Base-by-base conservation (phyloP, 1,140 invertebrate genomes). In the Heliconius eleuchia region DNA sequence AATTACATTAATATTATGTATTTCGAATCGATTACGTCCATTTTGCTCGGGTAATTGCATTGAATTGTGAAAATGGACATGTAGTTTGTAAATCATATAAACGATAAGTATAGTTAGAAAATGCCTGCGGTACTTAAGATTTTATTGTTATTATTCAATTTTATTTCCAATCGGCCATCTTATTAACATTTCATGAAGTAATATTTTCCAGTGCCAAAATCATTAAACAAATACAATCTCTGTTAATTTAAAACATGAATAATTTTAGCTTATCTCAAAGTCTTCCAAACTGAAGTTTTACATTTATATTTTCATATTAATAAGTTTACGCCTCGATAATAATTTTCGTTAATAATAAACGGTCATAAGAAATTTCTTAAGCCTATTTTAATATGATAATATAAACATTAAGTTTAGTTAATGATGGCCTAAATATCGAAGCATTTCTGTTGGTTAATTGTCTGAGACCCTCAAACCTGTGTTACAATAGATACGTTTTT, bases 1-100 rank as follows among this genome's bases (percentile, higher is more conserved):
- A 92, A 93, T 93, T 93, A 93, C 84, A 85, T 85, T 85, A 87
- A 85, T 86, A 88, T 89, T 87, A 88, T 89, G 84, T 89, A 89
- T 86, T 86, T 83, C 83, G 87, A 87, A 85, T 82, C 71, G 73
- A 89, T 86, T 77, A 88, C 91, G 91, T 93, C 91, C 91, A 93
- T 91, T 89, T 89, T 89, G 82, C 80, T 82, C 72, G 78, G 78
- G 77, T 84, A 79, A 81, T 85, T 83, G 79, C 82, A 81, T 85
- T 79, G 77, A 55, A 73, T 76, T 13, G 52, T 82, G 76, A 77
- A 82, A 76, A 78, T 82, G 83, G 78, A 80, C 80, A 80, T 72
- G 60, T 78, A 80, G 55, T 75, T 52, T 42, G 72, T 79, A 73
- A 78, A 71, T 39, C 72, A 50, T 72, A 72, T 74, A 75, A 77